phyloP scores from a whole-genome alignment of 37 sponge, comb jelly and placozoan genomes.

The Agelas oroides region DNA sequence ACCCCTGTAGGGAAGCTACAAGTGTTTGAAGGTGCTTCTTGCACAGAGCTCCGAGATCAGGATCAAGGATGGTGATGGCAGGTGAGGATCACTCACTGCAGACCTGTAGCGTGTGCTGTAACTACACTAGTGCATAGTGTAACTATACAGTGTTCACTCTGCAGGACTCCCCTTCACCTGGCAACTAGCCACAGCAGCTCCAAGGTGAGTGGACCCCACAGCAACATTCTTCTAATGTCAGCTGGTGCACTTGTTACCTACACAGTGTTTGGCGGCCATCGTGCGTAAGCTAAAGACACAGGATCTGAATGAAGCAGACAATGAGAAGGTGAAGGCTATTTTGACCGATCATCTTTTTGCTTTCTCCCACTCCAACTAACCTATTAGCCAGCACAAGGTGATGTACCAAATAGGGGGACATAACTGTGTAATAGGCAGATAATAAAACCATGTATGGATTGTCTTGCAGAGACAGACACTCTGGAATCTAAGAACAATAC shows the following conservation, averaged over 20 bases:
- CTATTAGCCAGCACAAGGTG: too few relatives aligned
- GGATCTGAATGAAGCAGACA: constrained; percentile 77
- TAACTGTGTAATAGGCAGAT: too few relatives aligned
- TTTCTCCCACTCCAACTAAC: too few relatives aligned
- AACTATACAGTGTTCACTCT: background rate
- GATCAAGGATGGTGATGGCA: constrained; percentile 79
- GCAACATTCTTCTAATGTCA: too few relatives aligned
- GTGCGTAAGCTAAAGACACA: constrained; percentile 55
- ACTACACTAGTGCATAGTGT: too few relatives aligned
- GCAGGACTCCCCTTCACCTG: constrained; percentile 77
- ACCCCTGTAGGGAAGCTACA: constrained; percentile 35
- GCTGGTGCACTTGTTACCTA: too few relatives aligned
- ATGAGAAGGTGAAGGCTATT: constrained; percentile 72
- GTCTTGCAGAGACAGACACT: too few relatives aligned
- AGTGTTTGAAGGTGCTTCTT: constrained; percentile 69
- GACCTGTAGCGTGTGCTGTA: background rate
- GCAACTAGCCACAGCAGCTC: constrained; percentile 63
- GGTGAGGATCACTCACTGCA: constrained; percentile 31
- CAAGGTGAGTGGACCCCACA: constrained; percentile 19
- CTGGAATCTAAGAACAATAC: too few relatives aligned
- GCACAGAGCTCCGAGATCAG: constrained; percentile 35
- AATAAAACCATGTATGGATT: too few relatives aligned
- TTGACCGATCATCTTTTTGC: too few relatives aligned
- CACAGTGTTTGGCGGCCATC: constrained; percentile 70
- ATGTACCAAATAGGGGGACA: too few relatives aligned